phyloP scores from a whole-genome alignment of 2,113 vertebrate species.

The Calidris pugnax region DNA sequence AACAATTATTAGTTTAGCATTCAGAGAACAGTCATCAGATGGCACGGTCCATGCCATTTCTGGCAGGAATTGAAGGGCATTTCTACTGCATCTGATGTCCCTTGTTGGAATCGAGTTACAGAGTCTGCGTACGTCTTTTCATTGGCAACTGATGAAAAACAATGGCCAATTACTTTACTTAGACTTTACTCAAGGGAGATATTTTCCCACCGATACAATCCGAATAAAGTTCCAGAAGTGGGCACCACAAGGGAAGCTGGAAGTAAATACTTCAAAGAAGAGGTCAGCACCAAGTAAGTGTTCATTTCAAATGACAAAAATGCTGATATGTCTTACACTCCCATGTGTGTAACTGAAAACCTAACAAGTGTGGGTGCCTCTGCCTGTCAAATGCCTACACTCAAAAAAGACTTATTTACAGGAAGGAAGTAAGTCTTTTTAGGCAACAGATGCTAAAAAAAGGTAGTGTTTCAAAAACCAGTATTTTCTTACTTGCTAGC shows the following conservation, averaged over 20 bases:
- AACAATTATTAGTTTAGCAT: constrained; percentile 16
- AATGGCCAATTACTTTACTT: neutral
- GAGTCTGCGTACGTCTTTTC: neutral
- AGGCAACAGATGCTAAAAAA: neutral
- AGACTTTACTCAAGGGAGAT: constrained; percentile 15
- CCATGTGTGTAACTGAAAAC: neutral
- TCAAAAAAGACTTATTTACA: neutral
- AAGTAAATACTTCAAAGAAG: neutral
- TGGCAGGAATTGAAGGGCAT: neutral
- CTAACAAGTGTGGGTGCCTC: neutral
- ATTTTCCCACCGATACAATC: neutral
- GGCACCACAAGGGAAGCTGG: neutral
- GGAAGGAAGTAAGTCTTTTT: neutral
- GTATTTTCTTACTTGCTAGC: constrained; percentile 88
- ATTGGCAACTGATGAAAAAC: neutral
- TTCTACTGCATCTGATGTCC: constrained; percentile 3
- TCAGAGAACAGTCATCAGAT: neutral
- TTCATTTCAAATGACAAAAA: neutral
- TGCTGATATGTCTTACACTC: neutral
- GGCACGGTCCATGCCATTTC: neutral
- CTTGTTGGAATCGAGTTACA: constrained; percentile 9
- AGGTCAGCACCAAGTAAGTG: neutral
- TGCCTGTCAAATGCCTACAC: neutral
- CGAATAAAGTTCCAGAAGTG: neutral
- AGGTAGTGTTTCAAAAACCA: neutral